Evolutionary conservation across 2,888 invertebrate species (phyloP).

Genomic region (Calameuta idolon): DNA sequence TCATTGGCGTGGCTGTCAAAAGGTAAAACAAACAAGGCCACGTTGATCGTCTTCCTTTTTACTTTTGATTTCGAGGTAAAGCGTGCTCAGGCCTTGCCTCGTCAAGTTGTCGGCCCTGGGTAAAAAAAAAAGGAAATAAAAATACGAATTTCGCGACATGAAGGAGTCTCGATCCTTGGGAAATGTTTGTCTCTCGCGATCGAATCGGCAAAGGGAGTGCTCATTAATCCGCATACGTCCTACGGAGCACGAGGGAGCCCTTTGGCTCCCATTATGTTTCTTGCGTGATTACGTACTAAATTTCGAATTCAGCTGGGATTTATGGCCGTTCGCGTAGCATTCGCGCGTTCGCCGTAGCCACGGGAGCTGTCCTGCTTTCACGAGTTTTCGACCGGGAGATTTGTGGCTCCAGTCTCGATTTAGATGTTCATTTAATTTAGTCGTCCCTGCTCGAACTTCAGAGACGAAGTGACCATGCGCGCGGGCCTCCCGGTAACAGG

Average conservation of each 20-base stretch:
- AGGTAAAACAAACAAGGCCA: neutral
- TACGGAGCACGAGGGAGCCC: neutral
- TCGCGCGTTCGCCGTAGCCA: conserved; percentile 19
- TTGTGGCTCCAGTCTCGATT: conserved; percentile 44
- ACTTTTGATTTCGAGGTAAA: neutral
- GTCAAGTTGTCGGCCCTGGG: neutral
- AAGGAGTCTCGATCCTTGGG: neutral
- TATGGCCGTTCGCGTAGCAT: conserved; percentile 28
- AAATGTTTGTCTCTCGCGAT: neutral
- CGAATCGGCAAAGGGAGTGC: neutral
- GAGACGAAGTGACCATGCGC: neutral
- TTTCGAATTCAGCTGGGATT: conserved; percentile 47
- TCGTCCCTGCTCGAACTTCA: conserved; percentile 32
- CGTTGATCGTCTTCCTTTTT: neutral
- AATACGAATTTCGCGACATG: neutral
- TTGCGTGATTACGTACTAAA: conserved; percentile 46
- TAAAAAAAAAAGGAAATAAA: neutral
- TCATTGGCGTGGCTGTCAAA: neutral
- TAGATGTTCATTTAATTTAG: conserved; percentile 60
- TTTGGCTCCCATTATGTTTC: conserved; percentile 39
- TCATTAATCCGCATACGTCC: conserved; percentile 11
- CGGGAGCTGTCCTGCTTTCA: conserved; percentile 32
- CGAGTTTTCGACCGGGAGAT: conserved; percentile 29
- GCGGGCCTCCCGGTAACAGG: conserved; percentile 9
- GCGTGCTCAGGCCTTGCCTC: neutral